Conservation (phyloP, 1,140 invertebrate species). For the Drosophila trapezifrons region DNA sequence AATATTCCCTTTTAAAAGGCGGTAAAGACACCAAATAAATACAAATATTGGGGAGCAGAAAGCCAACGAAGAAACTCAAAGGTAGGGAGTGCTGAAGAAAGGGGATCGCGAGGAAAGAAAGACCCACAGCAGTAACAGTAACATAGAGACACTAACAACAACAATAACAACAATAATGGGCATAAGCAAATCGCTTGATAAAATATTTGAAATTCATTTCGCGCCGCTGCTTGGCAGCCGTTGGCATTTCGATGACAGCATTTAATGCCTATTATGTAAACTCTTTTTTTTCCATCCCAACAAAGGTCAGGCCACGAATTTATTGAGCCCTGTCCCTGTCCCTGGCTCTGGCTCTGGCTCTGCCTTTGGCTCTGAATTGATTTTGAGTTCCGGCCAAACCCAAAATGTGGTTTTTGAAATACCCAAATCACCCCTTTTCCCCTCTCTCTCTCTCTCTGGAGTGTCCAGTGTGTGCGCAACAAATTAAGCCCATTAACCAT, state of each 20-base stretch:
- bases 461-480: slow-evolving; percentile 32
- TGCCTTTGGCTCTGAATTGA: slow-evolving; percentile 19
- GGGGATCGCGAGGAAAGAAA: background rate
- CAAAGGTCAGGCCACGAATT: slow-evolving; percentile 52
- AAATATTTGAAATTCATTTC: slow-evolving; percentile 79
- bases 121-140: slow-evolving; percentile 25
- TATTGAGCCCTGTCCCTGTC: slow-evolving; percentile 21
- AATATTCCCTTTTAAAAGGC: background rate
- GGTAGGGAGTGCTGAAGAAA: slow-evolving; percentile 6
- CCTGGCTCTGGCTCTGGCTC: background rate
- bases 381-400: slow-evolving; percentile 62
- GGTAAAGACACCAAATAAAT: background rate
- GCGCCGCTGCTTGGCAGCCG: slow-evolving; percentile 56
- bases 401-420: slow-evolving; percentile 39
- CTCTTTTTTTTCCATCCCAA: slow-evolving; percentile 45
- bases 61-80: slow-evolving; percentile 1
- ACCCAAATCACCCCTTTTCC: slow-evolving; percentile 13
- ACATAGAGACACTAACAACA: slow-evolving; percentile 2
- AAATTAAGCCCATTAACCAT: slow-evolving; percentile 59
- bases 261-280: slow-evolving; percentile 76
- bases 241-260: slow-evolving; percentile 74
- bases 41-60: slow-evolving; percentile 7
- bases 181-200: slow-evolving; percentile 58
- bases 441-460: background rate
- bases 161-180: slow-evolving; percentile 18